Evolutionary conservation across 2,113 vertebrate genomes (phyloP).

Genomic region (Odocoileus virginianus): DNA sequence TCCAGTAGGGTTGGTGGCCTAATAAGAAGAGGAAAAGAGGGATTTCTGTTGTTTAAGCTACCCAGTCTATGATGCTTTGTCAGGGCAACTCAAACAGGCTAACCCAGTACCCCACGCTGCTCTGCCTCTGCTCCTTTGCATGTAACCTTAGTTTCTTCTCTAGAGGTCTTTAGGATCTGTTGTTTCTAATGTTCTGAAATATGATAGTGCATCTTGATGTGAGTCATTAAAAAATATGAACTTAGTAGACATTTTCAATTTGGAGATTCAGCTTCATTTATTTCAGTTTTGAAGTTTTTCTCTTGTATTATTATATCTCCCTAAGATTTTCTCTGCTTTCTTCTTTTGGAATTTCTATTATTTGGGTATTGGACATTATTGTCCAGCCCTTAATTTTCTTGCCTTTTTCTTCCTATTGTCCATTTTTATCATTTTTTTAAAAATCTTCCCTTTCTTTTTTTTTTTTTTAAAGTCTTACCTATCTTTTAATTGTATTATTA

Average conservation of each 20-base stretch:
- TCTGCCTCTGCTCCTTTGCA: background rate
- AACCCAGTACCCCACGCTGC: background rate
- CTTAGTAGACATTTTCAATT: background rate
- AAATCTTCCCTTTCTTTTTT: background rate
- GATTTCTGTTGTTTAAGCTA: background rate
- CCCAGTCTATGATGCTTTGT: background rate
- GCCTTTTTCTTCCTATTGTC: background rate
- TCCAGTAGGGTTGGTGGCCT: background rate
- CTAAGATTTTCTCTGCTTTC: background rate
- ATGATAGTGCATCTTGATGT: background rate
- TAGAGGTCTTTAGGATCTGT: background rate
- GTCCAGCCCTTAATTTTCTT: background rate
- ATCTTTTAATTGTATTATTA: background rate
- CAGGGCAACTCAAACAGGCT: background rate
- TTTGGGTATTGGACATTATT: background rate
- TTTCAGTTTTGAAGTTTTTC: background rate
- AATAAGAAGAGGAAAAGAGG: background rate
- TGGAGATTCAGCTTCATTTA: background rate
- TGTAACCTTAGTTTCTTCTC: background rate
- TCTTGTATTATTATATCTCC: background rate
- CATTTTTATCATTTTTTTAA: background rate
- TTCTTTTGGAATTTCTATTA: background rate
- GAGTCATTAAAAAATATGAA: background rate
- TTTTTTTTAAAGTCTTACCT: background rate
- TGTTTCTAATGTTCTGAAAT: background rate